Evolutionary conservation across 2,797 vertebrate genomes (phyloP).

Genomic region (Lutjanus campechanus): DNA sequence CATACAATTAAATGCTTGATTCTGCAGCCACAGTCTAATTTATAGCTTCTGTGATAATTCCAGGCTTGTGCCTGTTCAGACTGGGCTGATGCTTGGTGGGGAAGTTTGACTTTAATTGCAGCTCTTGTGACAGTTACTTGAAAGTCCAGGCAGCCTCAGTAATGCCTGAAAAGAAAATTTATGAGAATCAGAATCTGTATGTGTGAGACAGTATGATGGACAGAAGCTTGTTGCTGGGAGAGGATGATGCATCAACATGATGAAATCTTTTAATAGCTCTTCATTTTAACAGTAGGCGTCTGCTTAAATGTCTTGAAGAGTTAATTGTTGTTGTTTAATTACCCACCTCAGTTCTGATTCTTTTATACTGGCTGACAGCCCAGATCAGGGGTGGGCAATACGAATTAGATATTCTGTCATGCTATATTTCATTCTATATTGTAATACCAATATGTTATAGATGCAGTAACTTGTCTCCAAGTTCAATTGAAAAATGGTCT

Average conservation of each 20-base stretch:
- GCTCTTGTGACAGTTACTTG: conserved; percentile 15
- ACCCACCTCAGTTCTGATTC: background rate
- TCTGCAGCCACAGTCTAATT: conserved; percentile 39
- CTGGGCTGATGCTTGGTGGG: conserved; percentile 2
- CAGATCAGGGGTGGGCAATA: background rate
- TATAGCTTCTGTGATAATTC: conserved; percentile 16
- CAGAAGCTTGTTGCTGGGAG: background rate
- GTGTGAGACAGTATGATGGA: background rate
- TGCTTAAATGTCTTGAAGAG: background rate
- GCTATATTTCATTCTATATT: background rate
- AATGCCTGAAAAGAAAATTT: conserved; percentile 2
- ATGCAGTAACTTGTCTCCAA: background rate
- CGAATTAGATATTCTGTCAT: background rate
- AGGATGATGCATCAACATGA: background rate
- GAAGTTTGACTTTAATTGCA: conserved; percentile 19
- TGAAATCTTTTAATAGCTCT: conserved; percentile 15
- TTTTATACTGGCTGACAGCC: background rate
- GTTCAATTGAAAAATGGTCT: background rate
- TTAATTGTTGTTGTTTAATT: background rate
- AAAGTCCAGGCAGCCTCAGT: conserved; percentile 4
- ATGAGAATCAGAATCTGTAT: background rate
- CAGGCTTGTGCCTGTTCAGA: conserved; percentile 6
- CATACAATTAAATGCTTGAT: conserved; percentile 4
- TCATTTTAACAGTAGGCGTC: background rate
- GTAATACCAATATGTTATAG: background rate